A percentile compares a stretch with the other conserved stretches of the same genome.
phyloP scores from a whole-genome alignment of 2,113 vertebrate genomes.

The Nesospiza acunhae region DNA sequence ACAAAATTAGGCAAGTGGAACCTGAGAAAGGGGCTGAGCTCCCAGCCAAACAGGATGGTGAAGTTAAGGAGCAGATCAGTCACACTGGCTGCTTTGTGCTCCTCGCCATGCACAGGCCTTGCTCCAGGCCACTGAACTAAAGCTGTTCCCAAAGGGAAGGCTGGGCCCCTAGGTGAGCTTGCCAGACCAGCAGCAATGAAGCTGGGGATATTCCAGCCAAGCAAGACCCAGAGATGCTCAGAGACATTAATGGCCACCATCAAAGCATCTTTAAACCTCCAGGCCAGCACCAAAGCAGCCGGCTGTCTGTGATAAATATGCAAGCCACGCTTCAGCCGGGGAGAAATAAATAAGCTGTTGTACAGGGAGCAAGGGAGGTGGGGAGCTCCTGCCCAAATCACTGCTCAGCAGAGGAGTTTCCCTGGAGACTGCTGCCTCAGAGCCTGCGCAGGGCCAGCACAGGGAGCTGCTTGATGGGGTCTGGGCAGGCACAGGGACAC shows the following conservation, averaged over 20 bases:
- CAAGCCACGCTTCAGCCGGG: background rate
- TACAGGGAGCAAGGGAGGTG: background rate
- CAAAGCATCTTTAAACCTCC: background rate
- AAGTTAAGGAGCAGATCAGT: background rate
- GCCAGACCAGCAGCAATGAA: background rate
- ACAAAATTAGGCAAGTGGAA: background rate
- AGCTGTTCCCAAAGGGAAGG: background rate
- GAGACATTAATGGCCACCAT: background rate
- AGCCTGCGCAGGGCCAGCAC: background rate
- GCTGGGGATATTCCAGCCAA: background rate
- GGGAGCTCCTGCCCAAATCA: conserved; percentile 41
- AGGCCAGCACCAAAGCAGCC: background rate
- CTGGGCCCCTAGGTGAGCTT: background rate
- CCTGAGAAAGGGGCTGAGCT: background rate
- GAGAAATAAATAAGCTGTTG: conserved; percentile 14
- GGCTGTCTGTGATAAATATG: background rate
- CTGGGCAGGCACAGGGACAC: background rate
- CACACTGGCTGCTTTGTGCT: background rate
- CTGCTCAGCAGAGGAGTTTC: conserved; percentile 11
- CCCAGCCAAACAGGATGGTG: background rate
- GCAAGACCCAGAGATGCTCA: background rate
- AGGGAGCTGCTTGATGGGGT: background rate
- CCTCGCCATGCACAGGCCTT: rapidly evolving
- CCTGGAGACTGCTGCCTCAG: background rate
- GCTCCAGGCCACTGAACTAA: background rate